phyloP scores from a whole-genome alignment of 92 coral and sea anemone genomes.

The Desmophyllum pertusum region DNA sequence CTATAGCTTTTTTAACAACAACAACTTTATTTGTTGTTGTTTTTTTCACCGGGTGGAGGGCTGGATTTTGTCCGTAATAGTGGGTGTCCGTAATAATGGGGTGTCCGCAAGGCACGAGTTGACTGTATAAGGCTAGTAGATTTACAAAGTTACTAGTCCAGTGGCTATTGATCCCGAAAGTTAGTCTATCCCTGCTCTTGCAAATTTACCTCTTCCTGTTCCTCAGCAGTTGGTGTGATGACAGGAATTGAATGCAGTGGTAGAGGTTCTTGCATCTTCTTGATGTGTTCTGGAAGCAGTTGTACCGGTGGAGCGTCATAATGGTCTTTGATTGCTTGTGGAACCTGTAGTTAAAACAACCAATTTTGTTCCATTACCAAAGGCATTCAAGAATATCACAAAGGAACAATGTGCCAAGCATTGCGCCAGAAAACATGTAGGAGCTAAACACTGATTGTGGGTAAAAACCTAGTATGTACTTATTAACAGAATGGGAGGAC shows the following conservation, averaged over 20 bases:
- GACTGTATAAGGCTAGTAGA: too few species aligned
- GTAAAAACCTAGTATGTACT: too few species aligned
- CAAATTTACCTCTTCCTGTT: slow-evolving; percentile 90
- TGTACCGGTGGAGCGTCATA: slow-evolving; percentile 83
- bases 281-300: slow-evolving; percentile 84
- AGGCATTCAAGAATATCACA: background rate
- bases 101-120: too few species aligned
- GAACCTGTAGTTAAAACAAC: slow-evolving; percentile 61
- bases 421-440: background rate
- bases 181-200: too few species aligned
- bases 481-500: background rate
- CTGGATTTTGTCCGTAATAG: too few species aligned
- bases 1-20: too few species aligned
- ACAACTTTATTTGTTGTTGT: too few species aligned
- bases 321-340: slow-evolving; percentile 92
- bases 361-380: background rate
- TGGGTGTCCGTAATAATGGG: too few species aligned
- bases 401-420: background rate
- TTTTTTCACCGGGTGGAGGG: too few species aligned
- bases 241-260: slow-evolving; percentile 83
- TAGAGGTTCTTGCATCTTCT: slow-evolving; percentile 82
- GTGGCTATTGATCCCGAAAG: too few species aligned
- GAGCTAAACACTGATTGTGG: background rate
- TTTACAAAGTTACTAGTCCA: too few species aligned
- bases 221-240: slow-evolving; percentile 79